Conservation (phyloP, 1,140 invertebrate genomes). For the Heliothis subflexa region DNA sequence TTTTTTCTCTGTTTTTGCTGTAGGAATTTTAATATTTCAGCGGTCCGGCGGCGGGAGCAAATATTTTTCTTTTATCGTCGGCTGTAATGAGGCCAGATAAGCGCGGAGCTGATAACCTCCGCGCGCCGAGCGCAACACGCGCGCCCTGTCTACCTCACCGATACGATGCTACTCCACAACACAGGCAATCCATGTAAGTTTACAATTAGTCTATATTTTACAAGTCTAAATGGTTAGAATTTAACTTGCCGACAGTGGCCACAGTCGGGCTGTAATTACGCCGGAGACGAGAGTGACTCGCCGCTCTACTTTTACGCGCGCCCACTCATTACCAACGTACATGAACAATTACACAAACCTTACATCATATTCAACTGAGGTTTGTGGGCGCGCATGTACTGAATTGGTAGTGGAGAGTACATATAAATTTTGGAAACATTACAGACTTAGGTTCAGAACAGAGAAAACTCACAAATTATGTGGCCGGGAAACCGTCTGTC, state of each 20-base stretch:
- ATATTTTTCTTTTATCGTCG: constrained; percentile 44
- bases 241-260: neutral
- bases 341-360: neutral
- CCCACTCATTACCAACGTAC: neutral
- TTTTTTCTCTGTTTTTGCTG: constrained; percentile 24
- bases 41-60: constrained; percentile 23
- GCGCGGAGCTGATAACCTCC: constrained; percentile 19
- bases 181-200: no score
- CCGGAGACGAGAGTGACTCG: constrained; percentile 13
- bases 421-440: neutral
- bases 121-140: neutral
- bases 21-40: constrained; percentile 46
- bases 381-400: neutral
- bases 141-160: neutral
- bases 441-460: neutral
- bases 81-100: constrained; percentile 44
- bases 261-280: constrained; percentile 1
- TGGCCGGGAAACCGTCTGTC: neutral
- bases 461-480: neutral
- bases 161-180: no score
- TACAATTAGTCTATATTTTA: no score
- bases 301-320: neutral
- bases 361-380: neutral
- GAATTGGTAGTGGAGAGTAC: neutral
- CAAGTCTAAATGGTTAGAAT: neutral